Conservation (phyloP, 2,113 vertebrate species). For the Malurus elegans region DNA sequence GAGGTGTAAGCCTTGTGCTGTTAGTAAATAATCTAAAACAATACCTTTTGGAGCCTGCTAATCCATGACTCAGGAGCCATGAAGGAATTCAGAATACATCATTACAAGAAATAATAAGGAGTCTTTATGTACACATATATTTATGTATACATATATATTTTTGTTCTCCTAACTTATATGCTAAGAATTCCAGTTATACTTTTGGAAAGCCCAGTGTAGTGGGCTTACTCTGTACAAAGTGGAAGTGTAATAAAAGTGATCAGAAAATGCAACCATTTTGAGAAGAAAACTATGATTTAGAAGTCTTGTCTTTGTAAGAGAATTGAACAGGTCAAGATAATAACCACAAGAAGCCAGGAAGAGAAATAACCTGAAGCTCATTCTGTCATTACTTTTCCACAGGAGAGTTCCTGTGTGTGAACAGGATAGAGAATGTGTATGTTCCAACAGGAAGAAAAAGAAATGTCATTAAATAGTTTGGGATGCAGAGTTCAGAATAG, state of each 20-base stretch:
- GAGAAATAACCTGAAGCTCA: background rate
- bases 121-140: background rate
- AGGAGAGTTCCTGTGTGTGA: background rate
- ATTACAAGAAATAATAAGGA: background rate
- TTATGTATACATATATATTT: background rate
- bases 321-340: background rate
- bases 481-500: background rate
- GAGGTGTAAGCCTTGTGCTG: background rate
- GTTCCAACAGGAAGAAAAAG: background rate
- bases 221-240: background rate
- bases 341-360: background rate
- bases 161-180: background rate
- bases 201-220: background rate
- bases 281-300: background rate
- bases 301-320: background rate
- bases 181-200: background rate
- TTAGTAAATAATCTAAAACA: background rate
- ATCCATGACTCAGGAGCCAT: background rate
- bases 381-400: background rate
- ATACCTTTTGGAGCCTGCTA: background rate
- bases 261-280: background rate
- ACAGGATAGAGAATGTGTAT: background rate
- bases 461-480: background rate
- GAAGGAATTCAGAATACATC: background rate
- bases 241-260: background rate